These are phyloP conservation scores for Camarhynchus parvulus DNA, from an alignment of 2,113 vertebrate genomes.

Conservation along the genomic window DNA sequence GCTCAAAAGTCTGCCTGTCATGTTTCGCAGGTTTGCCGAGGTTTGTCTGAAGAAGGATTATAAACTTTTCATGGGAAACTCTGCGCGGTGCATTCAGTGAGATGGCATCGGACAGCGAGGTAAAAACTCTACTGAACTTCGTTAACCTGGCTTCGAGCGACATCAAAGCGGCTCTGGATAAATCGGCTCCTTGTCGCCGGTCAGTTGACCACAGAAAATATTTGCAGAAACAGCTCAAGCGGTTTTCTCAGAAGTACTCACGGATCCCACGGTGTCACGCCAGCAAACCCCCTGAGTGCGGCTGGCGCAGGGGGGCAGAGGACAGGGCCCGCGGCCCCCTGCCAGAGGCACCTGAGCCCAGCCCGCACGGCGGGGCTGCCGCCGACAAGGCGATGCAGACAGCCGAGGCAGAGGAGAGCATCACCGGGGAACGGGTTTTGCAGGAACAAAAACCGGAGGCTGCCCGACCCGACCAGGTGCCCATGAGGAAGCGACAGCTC, in stretches of 20 bases:
- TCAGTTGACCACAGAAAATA: slow-evolving; percentile 98
- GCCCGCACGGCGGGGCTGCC: not conserved
- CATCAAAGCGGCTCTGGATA: slow-evolving; percentile 97
- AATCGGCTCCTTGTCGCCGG: slow-evolving; percentile 94
- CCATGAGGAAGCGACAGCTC: slow-evolving; percentile 95
- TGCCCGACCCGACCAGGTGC: slow-evolving; percentile 82
- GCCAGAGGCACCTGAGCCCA: slow-evolving; percentile 11
- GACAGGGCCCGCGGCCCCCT: slow-evolving; percentile 46
- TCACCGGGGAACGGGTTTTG: not conserved
- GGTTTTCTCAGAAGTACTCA: slow-evolving; percentile 95
- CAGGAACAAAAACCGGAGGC: slow-evolving; percentile 62
- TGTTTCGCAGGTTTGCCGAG: not conserved
- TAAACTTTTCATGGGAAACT: slow-evolving; percentile 74
- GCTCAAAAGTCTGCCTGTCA: not conserved
- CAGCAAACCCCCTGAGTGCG: slow-evolving; percentile 71
- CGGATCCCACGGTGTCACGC: slow-evolving; percentile 85
- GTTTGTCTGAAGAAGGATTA: not conserved
- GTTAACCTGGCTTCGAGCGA: slow-evolving; percentile 98
- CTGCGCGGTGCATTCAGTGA: not conserved
- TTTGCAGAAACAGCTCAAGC: slow-evolving; percentile 95
- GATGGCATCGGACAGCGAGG: slow-evolving; percentile 97
- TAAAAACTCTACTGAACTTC: slow-evolving; percentile 96
- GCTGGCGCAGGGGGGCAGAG: slow-evolving; percentile 65
- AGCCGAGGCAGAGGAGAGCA: slow-evolving; percentile 40
- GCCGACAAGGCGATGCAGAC: slow-evolving; percentile 54